Evolutionary conservation across 2,888 invertebrate genomes (phyloP).

Genomic region (Osmoderma eremita): DNA sequence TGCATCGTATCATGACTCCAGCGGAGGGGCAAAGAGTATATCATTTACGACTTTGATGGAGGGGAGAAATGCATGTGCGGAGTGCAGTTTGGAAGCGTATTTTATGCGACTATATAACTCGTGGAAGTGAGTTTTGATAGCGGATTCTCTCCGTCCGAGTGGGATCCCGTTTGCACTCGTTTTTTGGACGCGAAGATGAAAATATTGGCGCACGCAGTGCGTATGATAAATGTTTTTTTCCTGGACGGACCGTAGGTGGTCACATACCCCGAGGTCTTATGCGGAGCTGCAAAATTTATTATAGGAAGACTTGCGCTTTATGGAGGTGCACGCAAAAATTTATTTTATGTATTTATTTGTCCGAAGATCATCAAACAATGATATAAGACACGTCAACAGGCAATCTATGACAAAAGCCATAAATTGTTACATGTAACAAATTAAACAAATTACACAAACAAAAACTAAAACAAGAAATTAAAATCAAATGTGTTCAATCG

Average conservation of each 20-base stretch:
- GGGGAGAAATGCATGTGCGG: slow-evolving; percentile 63
- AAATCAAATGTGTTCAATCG: too few species aligned
- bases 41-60: slow-evolving; percentile 59
- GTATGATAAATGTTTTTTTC: neutral
- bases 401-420: too few species aligned
- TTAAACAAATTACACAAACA: too few species aligned
- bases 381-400: too few species aligned
- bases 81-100: slow-evolving; percentile 63
- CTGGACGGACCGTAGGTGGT: neutral
- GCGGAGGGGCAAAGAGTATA: slow-evolving; percentile 59
- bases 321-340: too few species aligned
- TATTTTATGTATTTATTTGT: too few species aligned
- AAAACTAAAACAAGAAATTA: too few species aligned
- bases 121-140: slow-evolving; percentile 64
- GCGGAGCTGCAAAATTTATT: too few species aligned
- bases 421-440: too few species aligned
- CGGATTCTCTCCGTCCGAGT: slow-evolving; percentile 52
- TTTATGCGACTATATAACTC: slow-evolving; percentile 63
- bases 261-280: too few species aligned
- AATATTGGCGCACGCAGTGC: neutral
- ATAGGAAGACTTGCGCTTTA: too few species aligned
- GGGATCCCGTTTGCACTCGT: slow-evolving; percentile 4
- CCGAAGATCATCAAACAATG: too few species aligned
- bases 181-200: slow-evolving; percentile 10
- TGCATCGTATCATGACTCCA: slow-evolving; percentile 50